These are phyloP conservation scores for Heliangelus exortis DNA, from an alignment of 2,797 vertebrate species.

Conservation along the genomic window DNA sequence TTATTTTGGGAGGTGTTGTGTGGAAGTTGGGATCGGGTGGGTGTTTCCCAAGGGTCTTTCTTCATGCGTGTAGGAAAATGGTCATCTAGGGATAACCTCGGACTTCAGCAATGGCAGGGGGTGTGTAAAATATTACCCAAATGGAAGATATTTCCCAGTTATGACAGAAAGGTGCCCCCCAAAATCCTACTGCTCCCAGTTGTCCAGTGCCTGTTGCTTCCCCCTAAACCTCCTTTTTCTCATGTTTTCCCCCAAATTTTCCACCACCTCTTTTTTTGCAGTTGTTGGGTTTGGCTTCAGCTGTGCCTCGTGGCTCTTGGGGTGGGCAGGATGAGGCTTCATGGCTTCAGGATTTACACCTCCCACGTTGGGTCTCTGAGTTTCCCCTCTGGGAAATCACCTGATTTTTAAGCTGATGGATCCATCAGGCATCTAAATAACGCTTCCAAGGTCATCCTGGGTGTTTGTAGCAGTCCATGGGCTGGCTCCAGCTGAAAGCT, in stretches of 20 bases:
- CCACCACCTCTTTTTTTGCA: neutral
- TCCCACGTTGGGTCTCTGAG: fast-evolving
- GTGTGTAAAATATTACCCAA: neutral
- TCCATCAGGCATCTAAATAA: neutral
- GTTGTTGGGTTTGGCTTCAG: fast-evolving
- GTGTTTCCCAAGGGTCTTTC: neutral
- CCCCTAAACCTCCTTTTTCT: neutral
- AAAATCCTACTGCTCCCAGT: neutral
- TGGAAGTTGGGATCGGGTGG: neutral
- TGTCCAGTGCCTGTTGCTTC: neutral
- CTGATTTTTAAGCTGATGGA: neutral
- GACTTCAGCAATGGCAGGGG: neutral
- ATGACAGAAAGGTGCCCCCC: neutral
- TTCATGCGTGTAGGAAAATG: neutral
- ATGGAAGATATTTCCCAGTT: neutral
- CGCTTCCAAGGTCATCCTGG: neutral
- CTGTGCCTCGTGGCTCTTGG: fast-evolving
- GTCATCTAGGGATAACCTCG: neutral
- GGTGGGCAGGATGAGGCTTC: fast-evolving
- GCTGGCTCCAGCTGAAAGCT: neutral
- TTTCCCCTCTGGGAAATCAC: neutral
- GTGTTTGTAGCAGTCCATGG: neutral
- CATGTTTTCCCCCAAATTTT: neutral
- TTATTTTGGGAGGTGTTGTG: neutral
- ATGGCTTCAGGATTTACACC: fast-evolving